Conservation (phyloP, 2,797 vertebrate species). For the Anableps anableps region DNA sequence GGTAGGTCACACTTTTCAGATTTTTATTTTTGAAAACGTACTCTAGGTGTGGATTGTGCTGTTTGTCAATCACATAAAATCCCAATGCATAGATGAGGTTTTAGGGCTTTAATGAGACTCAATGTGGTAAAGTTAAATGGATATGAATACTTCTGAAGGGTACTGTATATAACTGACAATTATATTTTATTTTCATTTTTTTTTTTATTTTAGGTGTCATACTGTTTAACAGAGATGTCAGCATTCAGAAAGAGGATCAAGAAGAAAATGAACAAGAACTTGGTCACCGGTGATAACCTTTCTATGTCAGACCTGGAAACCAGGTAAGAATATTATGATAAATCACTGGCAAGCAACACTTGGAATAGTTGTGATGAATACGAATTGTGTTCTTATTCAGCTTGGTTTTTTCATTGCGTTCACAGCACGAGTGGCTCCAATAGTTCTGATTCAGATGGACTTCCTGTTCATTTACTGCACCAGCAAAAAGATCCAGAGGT, state of each 20-base stretch:
- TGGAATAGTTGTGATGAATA: background rate
- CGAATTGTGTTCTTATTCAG: background rate
- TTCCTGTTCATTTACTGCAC: constrained; percentile 78
- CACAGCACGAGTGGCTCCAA: constrained; percentile 92
- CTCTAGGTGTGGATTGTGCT: background rate
- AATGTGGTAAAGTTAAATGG: background rate
- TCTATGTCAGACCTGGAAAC: constrained; percentile 90
- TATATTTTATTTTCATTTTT: background rate
- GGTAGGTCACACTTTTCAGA: background rate
- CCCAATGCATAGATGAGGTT: background rate
- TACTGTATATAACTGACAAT: background rate
- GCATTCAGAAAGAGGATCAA: constrained; percentile 75
- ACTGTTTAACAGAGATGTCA: constrained; percentile 84
- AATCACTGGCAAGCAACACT: background rate
- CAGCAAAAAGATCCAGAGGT: constrained; percentile 46
- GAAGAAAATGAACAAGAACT: constrained; percentile 74
- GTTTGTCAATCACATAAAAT: background rate
- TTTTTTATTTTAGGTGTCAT: constrained; percentile 74
- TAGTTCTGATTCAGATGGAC: constrained; percentile 88
- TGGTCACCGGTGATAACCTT: constrained; percentile 70
- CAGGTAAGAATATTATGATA: constrained; percentile 73
- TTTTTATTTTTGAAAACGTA: background rate
- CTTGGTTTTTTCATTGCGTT: constrained; percentile 32
- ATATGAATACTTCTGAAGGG: background rate
- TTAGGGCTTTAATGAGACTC: background rate